A percentile compares a stretch with the other conserved stretches of the same genome.
Conservation (phyloP, 2,113 vertebrate species). For the Aegotheles bennettii region DNA sequence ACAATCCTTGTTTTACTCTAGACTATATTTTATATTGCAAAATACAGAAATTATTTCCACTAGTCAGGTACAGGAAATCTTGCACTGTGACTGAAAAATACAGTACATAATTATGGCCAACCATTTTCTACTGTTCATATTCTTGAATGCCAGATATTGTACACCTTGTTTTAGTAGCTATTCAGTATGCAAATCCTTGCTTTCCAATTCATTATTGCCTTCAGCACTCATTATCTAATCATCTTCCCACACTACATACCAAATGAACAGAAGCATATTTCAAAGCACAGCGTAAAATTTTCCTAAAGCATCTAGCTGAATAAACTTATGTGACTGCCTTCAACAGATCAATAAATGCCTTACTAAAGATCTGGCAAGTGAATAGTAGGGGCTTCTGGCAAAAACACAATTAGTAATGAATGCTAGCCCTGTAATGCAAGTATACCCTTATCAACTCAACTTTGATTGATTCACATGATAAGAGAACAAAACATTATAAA, state of each 20-base stretch:
- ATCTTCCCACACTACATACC: background rate
- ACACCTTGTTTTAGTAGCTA: background rate
- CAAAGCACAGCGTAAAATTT: constrained; percentile 5
- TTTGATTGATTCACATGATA: background rate
- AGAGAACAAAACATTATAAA: background rate
- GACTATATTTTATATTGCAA: background rate
- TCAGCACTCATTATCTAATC: constrained; percentile 33
- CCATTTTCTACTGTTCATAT: background rate
- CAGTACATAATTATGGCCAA: background rate
- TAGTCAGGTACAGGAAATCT: background rate
- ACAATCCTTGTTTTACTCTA: background rate
- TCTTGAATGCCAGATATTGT: background rate
- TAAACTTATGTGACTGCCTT: background rate
- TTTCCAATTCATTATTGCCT: constrained; percentile 34
- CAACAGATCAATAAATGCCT: background rate
- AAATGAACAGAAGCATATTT: constrained; percentile 10
- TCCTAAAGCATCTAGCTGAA: background rate
- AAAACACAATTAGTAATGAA: background rate
- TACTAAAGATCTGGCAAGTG: background rate
- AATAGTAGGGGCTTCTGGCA: background rate
- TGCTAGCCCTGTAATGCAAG: background rate
- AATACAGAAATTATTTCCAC: background rate
- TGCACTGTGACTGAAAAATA: background rate
- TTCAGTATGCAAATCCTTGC: constrained; percentile 29
- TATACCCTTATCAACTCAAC: background rate